These are phyloP conservation scores for Marmota flaviventris DNA, from an alignment of 2,113 vertebrate species.

Conservation along the genomic window DNA sequence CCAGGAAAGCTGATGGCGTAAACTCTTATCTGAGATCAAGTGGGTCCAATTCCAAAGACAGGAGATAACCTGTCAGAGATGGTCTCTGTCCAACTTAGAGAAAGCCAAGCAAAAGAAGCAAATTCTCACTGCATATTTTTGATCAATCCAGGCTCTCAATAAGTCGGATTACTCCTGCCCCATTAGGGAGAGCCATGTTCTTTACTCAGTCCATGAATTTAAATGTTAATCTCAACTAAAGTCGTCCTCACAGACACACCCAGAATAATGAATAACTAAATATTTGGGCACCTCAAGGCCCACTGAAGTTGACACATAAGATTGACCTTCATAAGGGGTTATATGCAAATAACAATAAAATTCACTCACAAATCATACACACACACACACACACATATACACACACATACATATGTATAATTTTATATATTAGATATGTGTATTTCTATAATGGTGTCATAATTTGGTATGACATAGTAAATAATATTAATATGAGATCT, in stretches of 20 bases:
- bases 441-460: not conserved
- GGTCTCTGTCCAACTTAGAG: not conserved
- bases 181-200: not conserved
- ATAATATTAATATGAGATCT: not conserved
- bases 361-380: not conserved
- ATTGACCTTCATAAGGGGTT: not conserved
- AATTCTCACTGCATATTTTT: not conserved
- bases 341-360: not conserved
- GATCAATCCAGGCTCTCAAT: not conserved
- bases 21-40: not conserved
- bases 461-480: not conserved
- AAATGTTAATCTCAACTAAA: too few relatives aligned
- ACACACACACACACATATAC: too few relatives aligned
- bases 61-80: not conserved
- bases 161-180: not conserved
- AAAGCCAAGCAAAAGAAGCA: not conserved
- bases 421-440: too few relatives aligned
- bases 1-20: not conserved
- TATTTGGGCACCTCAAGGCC: too few relatives aligned
- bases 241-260: too few relatives aligned
- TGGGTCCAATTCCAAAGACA: not conserved
- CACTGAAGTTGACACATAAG: not conserved
- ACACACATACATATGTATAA: too few relatives aligned
- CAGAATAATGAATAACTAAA: too few relatives aligned
- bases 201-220: not conserved